A percentile compares a stretch with the other conserved stretches of the same genome.
Conservation (phyloP, 2,113 vertebrate genomes). For the Seriola rivoliana region DNA sequence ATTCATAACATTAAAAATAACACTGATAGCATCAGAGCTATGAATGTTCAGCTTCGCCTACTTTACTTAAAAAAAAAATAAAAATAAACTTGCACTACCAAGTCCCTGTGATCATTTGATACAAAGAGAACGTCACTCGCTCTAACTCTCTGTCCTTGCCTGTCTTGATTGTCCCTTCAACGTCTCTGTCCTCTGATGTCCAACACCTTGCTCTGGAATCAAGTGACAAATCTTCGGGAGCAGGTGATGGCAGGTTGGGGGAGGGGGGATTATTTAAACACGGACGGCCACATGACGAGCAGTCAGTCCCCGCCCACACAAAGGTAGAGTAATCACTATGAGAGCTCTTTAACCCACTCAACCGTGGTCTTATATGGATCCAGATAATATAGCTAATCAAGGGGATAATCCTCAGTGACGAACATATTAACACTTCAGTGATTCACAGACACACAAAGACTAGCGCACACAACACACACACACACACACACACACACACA, state of each 20-base stretch:
- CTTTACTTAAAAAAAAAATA: neutral
- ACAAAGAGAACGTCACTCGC: neutral
- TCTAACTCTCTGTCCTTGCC: neutral
- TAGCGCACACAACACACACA: neutral
- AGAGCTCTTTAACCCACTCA: conserved; percentile 80
- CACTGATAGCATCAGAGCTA: neutral
- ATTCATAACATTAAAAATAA: conserved; percentile 6
- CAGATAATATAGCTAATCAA: conserved; percentile 78
- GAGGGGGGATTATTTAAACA: conserved; percentile 54
- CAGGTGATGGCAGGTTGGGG: neutral
- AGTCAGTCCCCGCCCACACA: conserved; percentile 52
- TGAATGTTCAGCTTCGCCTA: neutral
- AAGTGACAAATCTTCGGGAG: conserved; percentile 26
- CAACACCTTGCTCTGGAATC: conserved; percentile 29
- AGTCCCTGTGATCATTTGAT: neutral
- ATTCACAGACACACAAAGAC: conserved; percentile 14
- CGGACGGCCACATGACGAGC: conserved; percentile 16
- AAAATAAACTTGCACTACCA: too few species aligned
- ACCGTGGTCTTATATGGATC: conserved; percentile 64
- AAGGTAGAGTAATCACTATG: conserved; percentile 65
- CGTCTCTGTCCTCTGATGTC: conserved; percentile 40
- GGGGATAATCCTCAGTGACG: conserved; percentile 70
- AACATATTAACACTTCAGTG: conserved; percentile 57
- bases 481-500: conserved; percentile 1
- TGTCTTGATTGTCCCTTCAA: conserved; percentile 1